Evolutionary conservation across 1,140 invertebrate species (phyloP).

Genomic region (Hormaphis cornu): DNA sequence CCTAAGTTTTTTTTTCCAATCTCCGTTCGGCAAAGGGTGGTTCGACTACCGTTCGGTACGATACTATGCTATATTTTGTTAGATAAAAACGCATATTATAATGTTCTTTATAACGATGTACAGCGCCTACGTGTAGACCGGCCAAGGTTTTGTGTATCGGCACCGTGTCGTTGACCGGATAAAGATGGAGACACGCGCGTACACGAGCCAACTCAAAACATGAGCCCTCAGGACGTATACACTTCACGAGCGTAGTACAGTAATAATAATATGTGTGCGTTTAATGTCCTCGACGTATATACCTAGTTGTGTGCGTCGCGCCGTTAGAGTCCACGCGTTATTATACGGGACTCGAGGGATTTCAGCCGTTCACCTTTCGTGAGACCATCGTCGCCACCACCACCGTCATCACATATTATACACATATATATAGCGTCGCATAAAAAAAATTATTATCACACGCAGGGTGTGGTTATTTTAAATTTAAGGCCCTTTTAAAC

Average conservation of each 20-base stretch:
- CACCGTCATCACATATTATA: neutral
- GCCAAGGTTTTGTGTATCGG: neutral
- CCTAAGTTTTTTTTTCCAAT: neutral
- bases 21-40: neutral
- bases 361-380: neutral
- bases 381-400: neutral
- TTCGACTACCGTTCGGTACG: neutral
- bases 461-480: no score
- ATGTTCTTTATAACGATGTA: no score
- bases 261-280: neutral
- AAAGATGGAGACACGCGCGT: neutral
- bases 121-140: no score
- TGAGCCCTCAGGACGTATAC: neutral
- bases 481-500: no score
- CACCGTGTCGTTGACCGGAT: neutral
- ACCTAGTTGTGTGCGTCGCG: neutral
- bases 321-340: conserved; percentile 1
- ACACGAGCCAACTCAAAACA: neutral
- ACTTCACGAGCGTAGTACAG: neutral
- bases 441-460: no score
- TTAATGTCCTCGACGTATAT: neutral
- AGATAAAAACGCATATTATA: neutral
- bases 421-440: no score
- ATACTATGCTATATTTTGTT: neutral
- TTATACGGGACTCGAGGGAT: conserved; percentile 13